phyloP scores from a whole-genome alignment of 2,113 vertebrate species.

The Leptocoma aspasia region DNA sequence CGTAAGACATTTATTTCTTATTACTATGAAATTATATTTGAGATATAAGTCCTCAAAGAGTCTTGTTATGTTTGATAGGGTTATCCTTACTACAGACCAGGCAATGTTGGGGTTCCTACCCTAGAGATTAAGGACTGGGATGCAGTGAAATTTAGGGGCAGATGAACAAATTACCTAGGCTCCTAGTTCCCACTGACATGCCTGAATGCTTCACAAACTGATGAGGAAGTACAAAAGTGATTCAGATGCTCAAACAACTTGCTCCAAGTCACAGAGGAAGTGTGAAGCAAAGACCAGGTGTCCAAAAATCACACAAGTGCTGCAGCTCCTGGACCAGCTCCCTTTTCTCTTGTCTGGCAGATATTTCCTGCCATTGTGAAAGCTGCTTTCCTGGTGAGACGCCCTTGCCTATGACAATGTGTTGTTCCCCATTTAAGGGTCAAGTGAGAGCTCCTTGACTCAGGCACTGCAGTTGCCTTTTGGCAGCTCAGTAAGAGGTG shows the following conservation, averaged over 20 bases:
- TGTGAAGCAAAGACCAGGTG: not conserved
- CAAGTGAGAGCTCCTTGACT: not conserved
- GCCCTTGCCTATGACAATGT: not conserved
- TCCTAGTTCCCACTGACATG: not conserved
- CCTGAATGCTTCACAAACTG: not conserved
- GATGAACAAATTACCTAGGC: not conserved
- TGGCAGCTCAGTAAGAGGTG: not conserved
- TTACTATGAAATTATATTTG: not conserved
- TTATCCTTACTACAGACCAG: not conserved
- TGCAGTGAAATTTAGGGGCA: not conserved
- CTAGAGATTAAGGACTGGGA: not conserved
- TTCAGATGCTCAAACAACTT: not conserved
- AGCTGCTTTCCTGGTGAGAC: not conserved
- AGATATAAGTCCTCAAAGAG: not conserved
- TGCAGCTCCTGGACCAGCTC: not conserved
- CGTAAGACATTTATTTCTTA: slow-evolving; percentile 36
- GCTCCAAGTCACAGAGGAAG: not conserved
- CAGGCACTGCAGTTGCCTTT: not conserved
- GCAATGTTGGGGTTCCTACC: not conserved
- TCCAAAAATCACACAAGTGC: not conserved
- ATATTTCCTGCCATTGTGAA: slow-evolving; percentile 30
- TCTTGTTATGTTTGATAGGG: not conserved
- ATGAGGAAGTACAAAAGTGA: not conserved
- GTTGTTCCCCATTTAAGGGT: not conserved
- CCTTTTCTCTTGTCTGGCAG: not conserved